Conservation (phyloP, 2,113 vertebrate species). For the Opisthocomus hoazin region DNA sequence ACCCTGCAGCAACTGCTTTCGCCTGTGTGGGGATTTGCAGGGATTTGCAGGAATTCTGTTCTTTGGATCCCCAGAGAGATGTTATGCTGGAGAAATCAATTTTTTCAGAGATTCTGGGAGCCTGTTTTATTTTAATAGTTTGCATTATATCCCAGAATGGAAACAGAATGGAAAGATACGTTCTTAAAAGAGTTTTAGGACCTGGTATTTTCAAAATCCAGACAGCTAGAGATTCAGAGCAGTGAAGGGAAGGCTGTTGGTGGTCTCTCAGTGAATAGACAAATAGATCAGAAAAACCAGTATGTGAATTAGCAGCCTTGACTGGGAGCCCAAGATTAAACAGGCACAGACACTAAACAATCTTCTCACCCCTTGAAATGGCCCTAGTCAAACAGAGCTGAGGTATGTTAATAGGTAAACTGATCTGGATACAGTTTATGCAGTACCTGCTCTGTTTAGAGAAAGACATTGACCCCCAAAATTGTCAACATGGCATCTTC, state of each 20-base stretch:
- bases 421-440: neutral
- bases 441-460: neutral
- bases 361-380: neutral
- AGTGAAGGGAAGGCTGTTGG: neutral
- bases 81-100: neutral
- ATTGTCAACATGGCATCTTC: neutral
- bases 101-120: neutral
- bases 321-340: neutral
- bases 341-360: neutral
- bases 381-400: neutral
- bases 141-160: neutral
- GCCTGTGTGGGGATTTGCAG: neutral
- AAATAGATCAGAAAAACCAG: neutral
- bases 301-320: neutral
- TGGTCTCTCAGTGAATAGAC: constrained; percentile 20
- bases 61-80: neutral
- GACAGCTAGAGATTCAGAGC: neutral
- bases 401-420: constrained; percentile 5
- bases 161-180: neutral
- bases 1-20: neutral
- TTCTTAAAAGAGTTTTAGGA: neutral
- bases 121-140: neutral
- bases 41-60: neutral
- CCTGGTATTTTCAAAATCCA: neutral
- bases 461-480: neutral